phyloP scores from a whole-genome alignment of 2,888 invertebrate genomes.

The Celastrina argiolus region DNA sequence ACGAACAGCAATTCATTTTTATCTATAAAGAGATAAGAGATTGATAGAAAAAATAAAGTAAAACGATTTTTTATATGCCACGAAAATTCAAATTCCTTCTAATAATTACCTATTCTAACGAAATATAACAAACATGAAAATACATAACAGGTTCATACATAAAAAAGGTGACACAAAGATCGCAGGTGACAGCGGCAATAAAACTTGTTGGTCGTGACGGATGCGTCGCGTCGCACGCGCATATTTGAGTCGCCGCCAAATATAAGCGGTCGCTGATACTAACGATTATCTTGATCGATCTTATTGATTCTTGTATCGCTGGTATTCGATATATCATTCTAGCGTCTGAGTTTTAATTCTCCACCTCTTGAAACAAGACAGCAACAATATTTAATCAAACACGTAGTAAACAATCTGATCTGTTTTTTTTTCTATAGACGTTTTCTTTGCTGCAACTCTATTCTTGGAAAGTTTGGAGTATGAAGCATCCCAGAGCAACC shows the following conservation, averaged over 20 bases:
- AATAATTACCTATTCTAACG: not conserved
- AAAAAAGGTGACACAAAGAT: slow-evolving; percentile 2
- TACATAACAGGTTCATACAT: not conserved
- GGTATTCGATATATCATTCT: not conserved
- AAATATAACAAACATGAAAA: not conserved
- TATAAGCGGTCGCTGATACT: slow-evolving; percentile 17
- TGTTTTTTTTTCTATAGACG: too few relatives aligned
- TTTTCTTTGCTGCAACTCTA: too few relatives aligned
- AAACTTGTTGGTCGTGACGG: slow-evolving; percentile 16
- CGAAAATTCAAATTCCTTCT: too few relatives aligned
- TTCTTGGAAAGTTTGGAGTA: too few relatives aligned
- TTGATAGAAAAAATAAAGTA: too few relatives aligned
- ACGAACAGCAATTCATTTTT: too few relatives aligned
- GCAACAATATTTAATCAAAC: not conserved
- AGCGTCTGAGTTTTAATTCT: not conserved
- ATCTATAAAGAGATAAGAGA: too few relatives aligned
- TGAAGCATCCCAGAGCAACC: too few relatives aligned
- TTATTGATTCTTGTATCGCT: slow-evolving; percentile 7
- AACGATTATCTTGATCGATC: slow-evolving; percentile 23
- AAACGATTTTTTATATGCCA: too few relatives aligned
- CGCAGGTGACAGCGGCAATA: slow-evolving; percentile 23
- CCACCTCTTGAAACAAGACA: not conserved
- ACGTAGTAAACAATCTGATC: not conserved
- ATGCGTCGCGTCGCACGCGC: slow-evolving; percentile 13
- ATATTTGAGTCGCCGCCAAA: slow-evolving; percentile 23